Percentiles rank a stretch among this genome's conserved stretches.
Evolutionary conservation across 2,888 invertebrate species (phyloP).

Genomic region (Drosophila buzzatii): DNA sequence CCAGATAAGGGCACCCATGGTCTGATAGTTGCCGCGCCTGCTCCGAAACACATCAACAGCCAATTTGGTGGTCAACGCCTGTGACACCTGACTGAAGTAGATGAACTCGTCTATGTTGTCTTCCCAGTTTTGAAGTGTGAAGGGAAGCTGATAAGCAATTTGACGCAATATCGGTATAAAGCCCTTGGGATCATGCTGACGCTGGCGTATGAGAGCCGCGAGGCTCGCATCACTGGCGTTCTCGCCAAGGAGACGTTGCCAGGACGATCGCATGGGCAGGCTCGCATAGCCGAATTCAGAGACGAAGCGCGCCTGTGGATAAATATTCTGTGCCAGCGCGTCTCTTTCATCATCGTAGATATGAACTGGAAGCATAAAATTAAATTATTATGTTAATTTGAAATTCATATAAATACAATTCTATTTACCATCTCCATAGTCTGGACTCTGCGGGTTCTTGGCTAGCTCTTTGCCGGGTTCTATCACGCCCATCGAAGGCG

Average conservation of each 20-base stretch:
- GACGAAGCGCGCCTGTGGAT: conserved; percentile 93
- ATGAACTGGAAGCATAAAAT: conserved; percentile 88
- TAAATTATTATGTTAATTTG: neutral
- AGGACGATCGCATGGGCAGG: conserved; percentile 91
- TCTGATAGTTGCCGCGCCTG: conserved; percentile 84
- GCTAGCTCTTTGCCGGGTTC: conserved; percentile 91
- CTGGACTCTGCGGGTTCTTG: conserved; percentile 90
- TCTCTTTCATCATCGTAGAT: conserved; percentile 94
- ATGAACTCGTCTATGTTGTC: conserved; percentile 89
- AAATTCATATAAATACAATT: too few species aligned
- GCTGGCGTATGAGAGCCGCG: conserved; percentile 89
- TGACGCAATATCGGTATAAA: conserved; percentile 87
- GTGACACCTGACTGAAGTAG: conserved; percentile 94
- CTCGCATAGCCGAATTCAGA: conserved; percentile 99
- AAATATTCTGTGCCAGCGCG: conserved; percentile 91
- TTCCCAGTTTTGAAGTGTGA: conserved; percentile 86
- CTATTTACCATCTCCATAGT: conserved; percentile 93
- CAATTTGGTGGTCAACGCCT: conserved; percentile 94
- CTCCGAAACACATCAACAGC: conserved; percentile 94
- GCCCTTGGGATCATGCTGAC: conserved; percentile 94
- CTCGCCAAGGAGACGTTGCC: conserved; percentile 87
- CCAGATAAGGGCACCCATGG: conserved; percentile 99
- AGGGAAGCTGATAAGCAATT: conserved; percentile 88
- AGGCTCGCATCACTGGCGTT: conserved; percentile 85
- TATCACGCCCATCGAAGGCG: conserved; percentile 94